Evolutionary conservation across 2,888 invertebrate genomes (phyloP).

Genomic region (Nemoura dubitans): DNA sequence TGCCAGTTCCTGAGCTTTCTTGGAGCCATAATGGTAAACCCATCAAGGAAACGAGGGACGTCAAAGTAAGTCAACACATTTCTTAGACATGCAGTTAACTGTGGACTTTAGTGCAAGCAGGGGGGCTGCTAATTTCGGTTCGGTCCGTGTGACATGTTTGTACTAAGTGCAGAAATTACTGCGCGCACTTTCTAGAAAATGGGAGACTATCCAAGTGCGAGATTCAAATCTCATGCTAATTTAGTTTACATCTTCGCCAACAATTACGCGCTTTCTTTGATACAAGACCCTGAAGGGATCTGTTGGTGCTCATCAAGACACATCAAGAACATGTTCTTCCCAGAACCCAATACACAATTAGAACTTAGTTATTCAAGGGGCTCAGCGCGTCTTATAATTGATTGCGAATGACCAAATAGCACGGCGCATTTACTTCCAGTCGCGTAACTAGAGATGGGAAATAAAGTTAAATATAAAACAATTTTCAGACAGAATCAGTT

Average conservation of each 20-base stretch:
- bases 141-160: neutral
- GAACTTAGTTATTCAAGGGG: too few relatives aligned
- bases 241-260: neutral
- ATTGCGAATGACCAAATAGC: neutral
- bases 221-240: neutral
- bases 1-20: conserved; percentile 69
- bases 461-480: conserved; percentile 7
- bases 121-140: neutral
- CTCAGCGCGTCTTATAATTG: neutral
- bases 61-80: conserved; percentile 65
- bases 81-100: neutral
- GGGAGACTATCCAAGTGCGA: neutral
- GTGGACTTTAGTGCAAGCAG: neutral
- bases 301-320: neutral
- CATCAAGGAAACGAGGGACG: conserved; percentile 68
- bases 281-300: neutral
- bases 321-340: neutral
- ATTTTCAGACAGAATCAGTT: neutral
- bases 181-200: neutral
- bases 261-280: neutral
- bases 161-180: neutral
- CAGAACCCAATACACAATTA: neutral
- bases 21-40: conserved; percentile 77
- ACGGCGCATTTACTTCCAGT: neutral
- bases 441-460: neutral